Percentiles rank a stretch among this genome's conserved stretches.
phyloP scores from a whole-genome alignment of 2,797 vertebrate species.

The Enteromius argenteus region DNA sequence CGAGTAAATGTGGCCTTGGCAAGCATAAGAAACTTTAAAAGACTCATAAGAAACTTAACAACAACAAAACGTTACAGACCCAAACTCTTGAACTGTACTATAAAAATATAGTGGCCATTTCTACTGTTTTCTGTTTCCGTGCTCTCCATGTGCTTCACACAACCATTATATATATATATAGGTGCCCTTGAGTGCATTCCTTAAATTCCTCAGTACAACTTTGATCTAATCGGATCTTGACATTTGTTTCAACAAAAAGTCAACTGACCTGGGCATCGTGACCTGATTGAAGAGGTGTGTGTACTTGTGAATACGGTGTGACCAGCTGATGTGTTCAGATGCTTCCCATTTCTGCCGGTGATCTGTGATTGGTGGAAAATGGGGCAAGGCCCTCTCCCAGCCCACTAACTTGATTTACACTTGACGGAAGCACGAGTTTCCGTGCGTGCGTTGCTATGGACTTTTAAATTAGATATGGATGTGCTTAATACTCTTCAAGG shows the following conservation, averaged over 20 bases:
- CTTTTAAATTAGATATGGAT: neutral
- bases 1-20: neutral
- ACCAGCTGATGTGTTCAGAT: conserved; percentile 58
- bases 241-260: neutral
- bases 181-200: neutral
- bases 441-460: neutral
- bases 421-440: conserved; percentile 38
- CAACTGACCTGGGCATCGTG: neutral
- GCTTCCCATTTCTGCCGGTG: conserved; percentile 26
- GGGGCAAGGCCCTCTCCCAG: conserved; percentile 67
- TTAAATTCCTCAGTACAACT: neutral
- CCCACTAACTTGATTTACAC: conserved; percentile 68
- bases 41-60: neutral
- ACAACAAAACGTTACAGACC: neutral
- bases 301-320: conserved; percentile 50
- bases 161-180: neutral
- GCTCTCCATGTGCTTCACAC: neutral
- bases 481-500: conserved; percentile 15
- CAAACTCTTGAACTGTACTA: neutral
- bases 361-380: conserved; percentile 71
- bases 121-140: neutral
- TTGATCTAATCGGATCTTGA: neutral
- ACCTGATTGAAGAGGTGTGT: conserved; percentile 1
- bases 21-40: neutral
- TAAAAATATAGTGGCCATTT: neutral